A percentile compares a stretch with the other conserved stretches of the same genome.
Evolutionary conservation across 1,140 invertebrate genomes (phyloP).

Genomic region (Cryptotermes secundus): DNA sequence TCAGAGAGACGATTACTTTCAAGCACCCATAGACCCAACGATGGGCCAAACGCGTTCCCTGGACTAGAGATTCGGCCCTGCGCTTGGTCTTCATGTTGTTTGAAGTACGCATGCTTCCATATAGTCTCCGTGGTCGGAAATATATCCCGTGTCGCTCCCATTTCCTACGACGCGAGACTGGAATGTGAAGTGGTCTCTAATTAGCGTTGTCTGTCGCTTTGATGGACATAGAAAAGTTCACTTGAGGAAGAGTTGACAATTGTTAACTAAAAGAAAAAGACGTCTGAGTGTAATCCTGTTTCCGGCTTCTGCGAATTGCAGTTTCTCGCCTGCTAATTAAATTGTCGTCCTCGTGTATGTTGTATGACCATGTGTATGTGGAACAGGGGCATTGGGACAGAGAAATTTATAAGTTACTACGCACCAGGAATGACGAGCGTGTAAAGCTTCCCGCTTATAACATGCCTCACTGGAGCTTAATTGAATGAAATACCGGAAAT

Average conservation of each 20-base stretch:
- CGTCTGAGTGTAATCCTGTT: not conserved
- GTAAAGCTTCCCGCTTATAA: not conserved
- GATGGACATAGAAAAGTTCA: not conserved
- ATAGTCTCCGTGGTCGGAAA: too few species aligned
- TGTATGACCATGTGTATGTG: not conserved
- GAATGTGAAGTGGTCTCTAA: not conserved
- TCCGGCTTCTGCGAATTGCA: not conserved
- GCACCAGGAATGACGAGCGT: not conserved
- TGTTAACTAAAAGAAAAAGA: not conserved
- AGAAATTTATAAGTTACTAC: not conserved
- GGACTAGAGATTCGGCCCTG: too few species aligned
- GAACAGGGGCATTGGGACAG: slow-evolving; percentile 13
- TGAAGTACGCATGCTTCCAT: too few species aligned
- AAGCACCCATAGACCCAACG: too few species aligned
- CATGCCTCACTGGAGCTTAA: not conserved
- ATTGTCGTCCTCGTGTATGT: not conserved
- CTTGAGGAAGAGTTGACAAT: not conserved
- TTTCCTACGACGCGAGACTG: not conserved
- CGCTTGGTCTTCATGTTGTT: too few species aligned
- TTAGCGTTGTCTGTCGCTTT: too few species aligned
- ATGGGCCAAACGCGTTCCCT: too few species aligned
- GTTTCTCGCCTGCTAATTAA: not conserved
- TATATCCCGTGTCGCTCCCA: not conserved
- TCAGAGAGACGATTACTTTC: too few species aligned
- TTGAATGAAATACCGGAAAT: not conserved